Conservation (phyloP, 2,113 vertebrate genomes). For the Leuciscus idus region DNA sequence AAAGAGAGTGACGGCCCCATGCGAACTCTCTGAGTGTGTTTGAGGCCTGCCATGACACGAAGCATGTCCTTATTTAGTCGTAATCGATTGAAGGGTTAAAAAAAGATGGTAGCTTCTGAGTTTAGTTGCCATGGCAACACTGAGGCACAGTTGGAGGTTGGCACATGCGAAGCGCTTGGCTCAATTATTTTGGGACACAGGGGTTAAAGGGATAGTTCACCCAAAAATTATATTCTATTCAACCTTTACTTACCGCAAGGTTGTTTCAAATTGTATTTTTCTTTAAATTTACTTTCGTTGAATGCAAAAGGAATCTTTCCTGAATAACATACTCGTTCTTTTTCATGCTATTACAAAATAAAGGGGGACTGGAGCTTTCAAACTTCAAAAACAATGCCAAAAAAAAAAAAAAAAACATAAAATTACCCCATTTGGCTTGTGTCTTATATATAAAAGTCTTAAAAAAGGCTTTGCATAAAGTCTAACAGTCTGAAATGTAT, state of each 20-base stretch:
- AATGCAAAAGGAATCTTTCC: not conserved
- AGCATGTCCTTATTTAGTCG: constrained; percentile 25
- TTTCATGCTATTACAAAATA: not conserved
- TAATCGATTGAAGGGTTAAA: constrained; percentile 30
- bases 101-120: constrained; percentile 28
- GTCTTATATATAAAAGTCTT: not conserved
- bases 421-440: not conserved
- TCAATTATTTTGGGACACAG: constrained; percentile 8
- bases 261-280: not conserved
- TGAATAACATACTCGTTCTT: not conserved
- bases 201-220: not conserved
- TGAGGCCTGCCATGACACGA: constrained; percentile 14
- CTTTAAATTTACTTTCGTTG: too few relatives aligned
- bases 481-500: not conserved
- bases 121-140: constrained; percentile 20
- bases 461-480: too few relatives aligned
- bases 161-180: not conserved
- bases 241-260: not conserved
- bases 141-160: constrained; percentile 11
- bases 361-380: not conserved
- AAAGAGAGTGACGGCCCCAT: constrained; percentile 26
- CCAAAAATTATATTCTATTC: not conserved
- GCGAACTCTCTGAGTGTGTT: constrained; percentile 13
- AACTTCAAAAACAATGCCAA: not conserved
- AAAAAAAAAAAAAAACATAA: too few relatives aligned